Base-by-base conservation (phyloP, 2,888 invertebrate species). In the Chalcosyrphus nemorum region DNA sequence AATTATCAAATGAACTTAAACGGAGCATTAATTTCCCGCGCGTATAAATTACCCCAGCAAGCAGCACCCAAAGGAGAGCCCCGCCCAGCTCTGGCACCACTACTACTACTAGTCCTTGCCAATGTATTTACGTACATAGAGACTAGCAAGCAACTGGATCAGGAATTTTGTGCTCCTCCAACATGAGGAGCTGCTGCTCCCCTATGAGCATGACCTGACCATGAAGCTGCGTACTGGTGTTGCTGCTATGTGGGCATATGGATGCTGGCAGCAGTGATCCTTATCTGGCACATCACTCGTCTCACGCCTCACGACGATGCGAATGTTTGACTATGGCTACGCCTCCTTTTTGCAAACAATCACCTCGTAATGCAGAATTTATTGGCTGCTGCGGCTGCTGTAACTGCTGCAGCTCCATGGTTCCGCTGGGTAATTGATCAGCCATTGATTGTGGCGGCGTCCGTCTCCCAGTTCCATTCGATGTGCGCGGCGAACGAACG, bases 1-100 rank as follows among this genome's bases (percentile, higher is more conserved):
- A 91, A 91, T 91, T 91, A 91, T 91, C 90, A 91, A 91, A 91
- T 91, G 91, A 90, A 90, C 89, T 88, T 89, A 89, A 90, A 91
- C 88, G 87, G 87, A 87, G 87, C 87, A 87, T 88, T 88, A 88
- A 88, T 88, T 87, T 87, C 87, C 88, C 88, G 86, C 77, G 87
- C 87, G 87, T 87, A 87, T 88, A 87, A 88, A 88, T 88, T 87
- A 88, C 80, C 80, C 68, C 66, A 54, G 24, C 47, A 27, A 77
- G 81, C 65, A 82, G 68, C 78, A 74, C 45, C 56, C 56, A 74
- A 72, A 63, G 72, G 78, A 78, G 84, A 84, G 84, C 84, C 70
- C 84, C 84, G 84, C 84, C 84, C 80, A 84, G 24, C 68, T 17
- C 66, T 75, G 68, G 54, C 77, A 82, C 45, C 29, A 61, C 72